These are phyloP conservation scores for Rhagologus leucostigma DNA, from an alignment of 2,113 vertebrate genomes.

Conservation along the genomic window DNA sequence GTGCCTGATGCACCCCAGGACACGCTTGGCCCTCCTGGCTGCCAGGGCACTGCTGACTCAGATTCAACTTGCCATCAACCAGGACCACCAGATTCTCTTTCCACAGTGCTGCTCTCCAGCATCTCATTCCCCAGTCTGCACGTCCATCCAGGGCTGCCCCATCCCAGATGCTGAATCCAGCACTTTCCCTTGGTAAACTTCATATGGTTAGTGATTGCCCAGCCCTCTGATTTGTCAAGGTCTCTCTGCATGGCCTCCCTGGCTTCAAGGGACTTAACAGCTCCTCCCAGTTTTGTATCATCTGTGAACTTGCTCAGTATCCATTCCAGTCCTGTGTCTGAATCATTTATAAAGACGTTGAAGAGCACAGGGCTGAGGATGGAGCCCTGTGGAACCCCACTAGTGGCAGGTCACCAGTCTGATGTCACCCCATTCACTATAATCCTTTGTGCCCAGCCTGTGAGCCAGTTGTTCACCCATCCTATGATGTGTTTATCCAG, in stretches of 20 bases:
- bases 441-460: neutral
- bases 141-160: neutral
- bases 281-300: neutral
- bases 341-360: rapidly evolving
- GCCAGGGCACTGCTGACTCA: neutral
- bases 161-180: neutral
- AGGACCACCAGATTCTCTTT: neutral
- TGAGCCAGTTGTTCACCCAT: neutral
- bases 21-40: rapidly evolving
- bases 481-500: neutral
- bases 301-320: neutral
- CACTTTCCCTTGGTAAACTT: neutral
- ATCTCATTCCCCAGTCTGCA: neutral
- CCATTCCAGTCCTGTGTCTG: rapidly evolving
- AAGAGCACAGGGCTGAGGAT: neutral
- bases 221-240: neutral
- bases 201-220: neutral
- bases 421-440: neutral
- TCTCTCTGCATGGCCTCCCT: neutral
- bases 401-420: neutral
- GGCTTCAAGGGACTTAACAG: neutral
- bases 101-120: neutral
- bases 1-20: neutral
- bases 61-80: rapidly evolving
- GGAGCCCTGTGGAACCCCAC: neutral